phyloP scores from a whole-genome alignment of 64 coral and sea anemone genomes.

The Orbicella faveolata region DNA sequence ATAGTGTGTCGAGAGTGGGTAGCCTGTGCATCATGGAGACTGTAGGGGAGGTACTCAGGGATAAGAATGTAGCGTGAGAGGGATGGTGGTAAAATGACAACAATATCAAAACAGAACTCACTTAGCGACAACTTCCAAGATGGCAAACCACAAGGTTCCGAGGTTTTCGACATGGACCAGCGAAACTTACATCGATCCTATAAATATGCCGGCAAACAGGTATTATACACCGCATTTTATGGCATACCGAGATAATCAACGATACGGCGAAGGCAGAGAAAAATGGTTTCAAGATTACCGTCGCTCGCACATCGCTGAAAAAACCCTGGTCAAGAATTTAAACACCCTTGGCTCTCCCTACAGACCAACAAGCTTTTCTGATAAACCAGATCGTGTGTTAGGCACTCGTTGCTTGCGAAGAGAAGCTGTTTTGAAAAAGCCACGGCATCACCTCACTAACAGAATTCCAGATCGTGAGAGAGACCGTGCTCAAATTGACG shows the following conservation, averaged over 20 bases:
- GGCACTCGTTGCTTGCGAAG: constrained; percentile 63
- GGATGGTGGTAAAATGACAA: too few species aligned
- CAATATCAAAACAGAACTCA: background rate
- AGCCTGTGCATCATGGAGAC: too few species aligned
- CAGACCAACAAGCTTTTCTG: constrained; percentile 84
- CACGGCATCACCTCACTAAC: constrained; percentile 77
- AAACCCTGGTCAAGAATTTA: constrained; percentile 62
- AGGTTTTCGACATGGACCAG: constrained; percentile 76
- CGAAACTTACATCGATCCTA: constrained; percentile 82
- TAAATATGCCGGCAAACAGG: constrained; percentile 67
- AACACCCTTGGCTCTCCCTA: constrained; percentile 67
- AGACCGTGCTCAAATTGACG: constrained; percentile 69
- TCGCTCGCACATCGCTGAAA: constrained; percentile 69
- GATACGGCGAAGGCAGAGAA: constrained; percentile 64
- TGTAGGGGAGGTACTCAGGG: too few species aligned
- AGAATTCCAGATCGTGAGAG: constrained; percentile 87
- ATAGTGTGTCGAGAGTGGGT: too few species aligned
- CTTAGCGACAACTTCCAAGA: background rate
- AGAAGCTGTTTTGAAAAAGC: constrained; percentile 79
- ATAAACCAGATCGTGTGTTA: constrained; percentile 90
- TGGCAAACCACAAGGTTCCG: constrained; percentile 48
- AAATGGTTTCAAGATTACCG: constrained; percentile 99
- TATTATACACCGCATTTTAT: constrained; percentile 80
- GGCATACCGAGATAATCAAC: constrained; percentile 44
- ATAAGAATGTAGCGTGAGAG: too few species aligned